Conservation (phyloP, 2,888 invertebrate species). For the Sesamia inferens region DNA sequence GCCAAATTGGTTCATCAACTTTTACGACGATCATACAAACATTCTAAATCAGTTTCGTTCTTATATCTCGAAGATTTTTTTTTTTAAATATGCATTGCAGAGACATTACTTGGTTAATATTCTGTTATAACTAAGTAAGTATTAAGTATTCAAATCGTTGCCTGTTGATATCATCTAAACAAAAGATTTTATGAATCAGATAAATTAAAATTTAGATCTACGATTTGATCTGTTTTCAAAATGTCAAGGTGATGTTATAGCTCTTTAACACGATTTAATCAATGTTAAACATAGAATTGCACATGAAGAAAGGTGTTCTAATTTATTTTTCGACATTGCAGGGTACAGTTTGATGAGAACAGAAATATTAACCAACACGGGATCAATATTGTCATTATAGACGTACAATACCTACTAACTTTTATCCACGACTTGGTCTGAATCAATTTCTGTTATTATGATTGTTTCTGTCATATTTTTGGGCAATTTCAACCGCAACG, state of each 20-base stretch:
- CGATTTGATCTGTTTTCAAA: slow-evolving; percentile 35
- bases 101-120: background rate
- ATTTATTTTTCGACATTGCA: slow-evolving; percentile 1
- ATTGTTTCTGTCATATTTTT: too few relatives aligned
- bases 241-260: slow-evolving; percentile 42
- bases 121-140: background rate
- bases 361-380: background rate
- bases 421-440: too few relatives aligned
- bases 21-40: background rate
- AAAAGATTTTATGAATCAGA: slow-evolving; percentile 5
- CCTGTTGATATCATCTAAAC: background rate
- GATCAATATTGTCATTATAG: too few relatives aligned
- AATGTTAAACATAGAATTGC: slow-evolving; percentile 3
- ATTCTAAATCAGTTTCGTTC: background rate
- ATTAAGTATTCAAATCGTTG: background rate
- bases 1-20: background rate
- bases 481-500: too few relatives aligned
- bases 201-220: slow-evolving; percentile 25
- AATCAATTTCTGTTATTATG: too few relatives aligned
- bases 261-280: slow-evolving; percentile 24
- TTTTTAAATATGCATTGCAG: background rate
- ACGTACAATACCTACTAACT: too few relatives aligned
- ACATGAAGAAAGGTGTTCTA: background rate
- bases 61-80: background rate
- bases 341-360: background rate